phyloP scores from a whole-genome alignment of 2,888 invertebrate species.

The Troides oblongomaculatus region DNA sequence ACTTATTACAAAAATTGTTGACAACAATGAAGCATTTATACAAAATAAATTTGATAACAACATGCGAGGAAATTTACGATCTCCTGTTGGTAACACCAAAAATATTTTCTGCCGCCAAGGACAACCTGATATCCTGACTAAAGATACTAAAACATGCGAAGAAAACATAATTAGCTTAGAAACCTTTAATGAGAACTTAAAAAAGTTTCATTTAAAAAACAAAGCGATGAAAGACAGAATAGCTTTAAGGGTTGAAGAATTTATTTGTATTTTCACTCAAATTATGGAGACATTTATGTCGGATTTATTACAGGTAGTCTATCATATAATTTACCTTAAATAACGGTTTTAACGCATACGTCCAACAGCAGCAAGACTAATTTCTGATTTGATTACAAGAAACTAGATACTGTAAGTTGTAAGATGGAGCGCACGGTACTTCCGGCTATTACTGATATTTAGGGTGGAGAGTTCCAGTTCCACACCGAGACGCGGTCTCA shows the following conservation, averaged over 20 bases:
- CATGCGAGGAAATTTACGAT: not conserved
- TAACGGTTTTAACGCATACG: not conserved
- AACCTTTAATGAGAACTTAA: constrained; percentile 23
- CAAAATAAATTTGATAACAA: not conserved
- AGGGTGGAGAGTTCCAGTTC: too few relatives aligned
- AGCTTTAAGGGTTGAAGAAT: constrained; percentile 47
- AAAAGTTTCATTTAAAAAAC: constrained; percentile 40
- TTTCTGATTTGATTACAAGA: too few relatives aligned
- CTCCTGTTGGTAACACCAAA: not conserved
- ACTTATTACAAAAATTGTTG: not conserved
- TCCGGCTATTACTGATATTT: too few relatives aligned
- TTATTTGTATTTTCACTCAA: constrained; percentile 51
- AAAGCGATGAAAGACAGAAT: constrained; percentile 39
- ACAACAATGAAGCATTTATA: not conserved
- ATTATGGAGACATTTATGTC: constrained; percentile 53
- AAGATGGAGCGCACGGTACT: too few relatives aligned
- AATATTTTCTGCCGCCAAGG: not conserved
- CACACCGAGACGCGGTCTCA: too few relatives aligned
- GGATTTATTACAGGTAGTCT: constrained; percentile 48
- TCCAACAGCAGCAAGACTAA: too few relatives aligned
- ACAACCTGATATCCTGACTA: not conserved
- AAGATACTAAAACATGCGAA: not conserved
- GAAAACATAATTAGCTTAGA: constrained; percentile 2
- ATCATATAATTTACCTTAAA: not conserved
- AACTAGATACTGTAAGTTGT: too few relatives aligned